Conservation (phyloP, 2,113 vertebrate genomes). For the Oryzias melastigma region DNA sequence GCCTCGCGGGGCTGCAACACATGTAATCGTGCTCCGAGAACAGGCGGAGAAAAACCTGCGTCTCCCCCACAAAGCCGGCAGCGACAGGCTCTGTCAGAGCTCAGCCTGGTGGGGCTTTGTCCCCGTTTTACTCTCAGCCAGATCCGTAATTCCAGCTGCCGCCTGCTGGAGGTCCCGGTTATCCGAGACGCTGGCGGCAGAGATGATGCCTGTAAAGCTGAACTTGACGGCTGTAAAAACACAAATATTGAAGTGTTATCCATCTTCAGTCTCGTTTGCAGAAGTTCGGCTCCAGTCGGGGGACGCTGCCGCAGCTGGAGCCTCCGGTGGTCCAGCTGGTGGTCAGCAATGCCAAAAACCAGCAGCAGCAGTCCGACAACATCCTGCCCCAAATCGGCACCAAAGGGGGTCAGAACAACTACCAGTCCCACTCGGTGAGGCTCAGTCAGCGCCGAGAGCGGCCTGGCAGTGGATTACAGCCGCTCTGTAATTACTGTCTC, state of each 20-base stretch:
- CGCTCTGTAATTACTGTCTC: no score
- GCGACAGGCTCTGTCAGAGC: slow-evolving; percentile 59
- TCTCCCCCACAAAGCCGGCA: slow-evolving; percentile 44
- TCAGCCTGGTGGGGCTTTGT: slow-evolving; percentile 54
- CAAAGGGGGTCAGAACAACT: slow-evolving; percentile 73
- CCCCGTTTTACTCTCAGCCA: slow-evolving; percentile 44
- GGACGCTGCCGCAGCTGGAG: slow-evolving; percentile 81
- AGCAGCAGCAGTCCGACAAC: slow-evolving; percentile 71
- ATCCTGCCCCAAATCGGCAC: slow-evolving; percentile 81
- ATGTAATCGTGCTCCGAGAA: slow-evolving; percentile 57
- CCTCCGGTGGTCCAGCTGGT: slow-evolving; percentile 79
- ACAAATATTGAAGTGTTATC: no score
- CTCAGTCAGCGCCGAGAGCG: not conserved
- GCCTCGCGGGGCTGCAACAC: slow-evolving; percentile 37
- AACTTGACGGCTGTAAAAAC: not conserved
- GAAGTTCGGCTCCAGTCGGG: slow-evolving; percentile 73
- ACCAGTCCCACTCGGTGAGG: slow-evolving; percentile 75
- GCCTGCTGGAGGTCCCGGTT: slow-evolving; percentile 58
- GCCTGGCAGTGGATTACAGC: no score
- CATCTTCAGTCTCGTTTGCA: slow-evolving; percentile 48
- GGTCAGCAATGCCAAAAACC: slow-evolving; percentile 76
- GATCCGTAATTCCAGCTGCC: slow-evolving; percentile 74
- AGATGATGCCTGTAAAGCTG: not conserved
- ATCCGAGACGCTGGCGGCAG: slow-evolving; percentile 39
- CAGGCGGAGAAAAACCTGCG: slow-evolving; percentile 55